Percentiles rank a stretch among this genome's conserved stretches.
These are phyloP conservation scores for Drosophila melanica DNA, from an alignment of 1,140 invertebrate species.

Conservation along the genomic window DNA sequence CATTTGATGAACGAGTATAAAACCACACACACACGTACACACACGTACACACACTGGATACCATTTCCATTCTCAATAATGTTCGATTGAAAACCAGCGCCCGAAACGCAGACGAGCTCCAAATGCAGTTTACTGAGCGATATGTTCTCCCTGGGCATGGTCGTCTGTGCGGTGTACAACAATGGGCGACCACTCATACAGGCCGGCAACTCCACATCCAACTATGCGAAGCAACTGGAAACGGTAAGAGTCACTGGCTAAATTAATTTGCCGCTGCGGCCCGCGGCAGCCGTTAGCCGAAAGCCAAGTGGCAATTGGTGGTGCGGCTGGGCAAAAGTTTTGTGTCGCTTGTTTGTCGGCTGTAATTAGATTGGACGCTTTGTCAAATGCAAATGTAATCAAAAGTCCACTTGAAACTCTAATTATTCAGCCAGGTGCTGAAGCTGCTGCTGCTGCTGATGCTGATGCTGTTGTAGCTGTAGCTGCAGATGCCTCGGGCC, in stretches of 20 bases:
- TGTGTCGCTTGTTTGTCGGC: slow-evolving; percentile 66
- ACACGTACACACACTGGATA: too few species aligned
- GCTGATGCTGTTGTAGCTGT: slow-evolving; percentile 6
- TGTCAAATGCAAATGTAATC: slow-evolving; percentile 83
- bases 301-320: slow-evolving; percentile 54
- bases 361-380: slow-evolving; percentile 81
- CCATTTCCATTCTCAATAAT: slow-evolving; percentile 64
- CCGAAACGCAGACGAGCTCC: slow-evolving; percentile 94
- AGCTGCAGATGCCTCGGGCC: slow-evolving; percentile 20
- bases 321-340: slow-evolving; percentile 55
- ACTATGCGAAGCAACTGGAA: slow-evolving; percentile 96
- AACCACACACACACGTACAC: too few species aligned
- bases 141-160: slow-evolving; percentile 97
- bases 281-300: not conserved
- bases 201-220: slow-evolving; percentile 93
- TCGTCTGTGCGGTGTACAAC: slow-evolving; percentile 96
- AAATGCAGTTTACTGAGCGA: slow-evolving; percentile 94
- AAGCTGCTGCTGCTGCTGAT: slow-evolving; percentile 31
- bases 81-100: slow-evolving; percentile 86
- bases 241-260: slow-evolving; percentile 85
- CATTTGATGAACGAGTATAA: too few species aligned
- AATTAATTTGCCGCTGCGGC: slow-evolving; percentile 46
- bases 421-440: slow-evolving; percentile 77
- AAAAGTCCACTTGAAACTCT: slow-evolving; percentile 82
- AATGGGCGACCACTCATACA: slow-evolving; percentile 93